phyloP scores from a whole-genome alignment of 1,140 invertebrate species.

The Micrasema longulum region DNA sequence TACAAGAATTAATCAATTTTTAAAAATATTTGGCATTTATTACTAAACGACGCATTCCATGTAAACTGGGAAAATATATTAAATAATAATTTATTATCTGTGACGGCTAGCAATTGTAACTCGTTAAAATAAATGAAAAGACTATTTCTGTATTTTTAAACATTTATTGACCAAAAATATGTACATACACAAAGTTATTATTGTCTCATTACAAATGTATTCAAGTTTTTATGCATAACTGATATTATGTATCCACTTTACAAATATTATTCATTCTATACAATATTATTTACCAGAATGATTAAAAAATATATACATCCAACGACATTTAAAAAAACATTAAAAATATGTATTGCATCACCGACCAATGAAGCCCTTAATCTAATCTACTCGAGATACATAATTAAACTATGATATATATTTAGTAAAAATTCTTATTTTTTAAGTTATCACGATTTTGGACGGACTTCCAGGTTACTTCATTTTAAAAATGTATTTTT shows the following conservation, averaged over 20 bases:
- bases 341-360: conserved; percentile 46
- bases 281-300: conserved; percentile 13
- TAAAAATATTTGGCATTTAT: too few species aligned
- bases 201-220: not conserved
- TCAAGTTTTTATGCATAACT: too few species aligned
- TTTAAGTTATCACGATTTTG: conserved; percentile 37
- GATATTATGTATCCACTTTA: not conserved
- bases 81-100: too few species aligned
- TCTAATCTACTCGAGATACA: conserved; percentile 32
- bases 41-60: too few species aligned
- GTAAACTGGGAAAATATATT: too few species aligned
- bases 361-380: conserved; percentile 46
- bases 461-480: conserved; percentile 17
- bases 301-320: conserved; percentile 27
- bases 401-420: conserved; percentile 32
- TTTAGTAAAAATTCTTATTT: conserved; percentile 30
- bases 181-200: conserved; percentile 21
- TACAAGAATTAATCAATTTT: too few species aligned
- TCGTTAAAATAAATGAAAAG: not conserved
- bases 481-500: too few species aligned
- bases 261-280: not conserved
- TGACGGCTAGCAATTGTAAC: too few species aligned
- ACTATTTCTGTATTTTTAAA: conserved; percentile 8
- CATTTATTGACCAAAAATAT: conserved; percentile 42
- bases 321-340: conserved; percentile 18